Evolutionary conservation across 2,797 vertebrate genomes (phyloP).

Genomic region (Tolypeutes matacus): DNA sequence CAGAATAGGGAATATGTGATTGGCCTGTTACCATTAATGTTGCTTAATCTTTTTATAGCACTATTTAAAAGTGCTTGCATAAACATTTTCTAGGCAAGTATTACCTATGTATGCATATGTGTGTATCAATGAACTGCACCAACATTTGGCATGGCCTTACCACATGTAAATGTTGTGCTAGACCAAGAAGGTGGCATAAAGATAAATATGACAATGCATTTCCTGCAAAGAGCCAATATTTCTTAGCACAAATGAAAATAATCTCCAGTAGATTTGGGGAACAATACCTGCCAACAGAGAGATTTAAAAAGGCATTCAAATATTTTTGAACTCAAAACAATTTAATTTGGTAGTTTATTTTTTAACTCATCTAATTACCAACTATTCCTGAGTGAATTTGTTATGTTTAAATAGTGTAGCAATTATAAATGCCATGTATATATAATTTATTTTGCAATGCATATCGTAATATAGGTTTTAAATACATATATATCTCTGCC

Average conservation of each 20-base stretch:
- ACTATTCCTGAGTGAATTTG: conserved; percentile 20
- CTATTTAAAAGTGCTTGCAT: conserved; percentile 75
- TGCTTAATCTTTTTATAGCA: conserved; percentile 72
- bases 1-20: conserved; percentile 74
- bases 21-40: conserved; percentile 75
- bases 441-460: not conserved
- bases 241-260: conserved; percentile 21
- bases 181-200: conserved; percentile 42
- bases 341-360: conserved; percentile 58
- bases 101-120: conserved; percentile 68
- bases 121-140: conserved; percentile 43
- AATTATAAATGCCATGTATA: conserved; percentile 34
- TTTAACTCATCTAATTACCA: conserved; percentile 67
- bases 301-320: not conserved
- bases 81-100: conserved; percentile 76
- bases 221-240: conserved; percentile 32
- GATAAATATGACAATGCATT: conserved; percentile 31
- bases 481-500: not conserved
- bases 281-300: not conserved
- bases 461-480: not conserved
- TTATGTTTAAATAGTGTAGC: conserved; percentile 10
- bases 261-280: conserved; percentile 13
- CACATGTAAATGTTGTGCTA: conserved; percentile 15
- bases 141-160: not conserved
- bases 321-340: conserved; percentile 56